A percentile compares a stretch with the other conserved stretches of the same genome.
phyloP scores from a whole-genome alignment of 1,140 invertebrate species.

The Asbolus verrucosus region DNA sequence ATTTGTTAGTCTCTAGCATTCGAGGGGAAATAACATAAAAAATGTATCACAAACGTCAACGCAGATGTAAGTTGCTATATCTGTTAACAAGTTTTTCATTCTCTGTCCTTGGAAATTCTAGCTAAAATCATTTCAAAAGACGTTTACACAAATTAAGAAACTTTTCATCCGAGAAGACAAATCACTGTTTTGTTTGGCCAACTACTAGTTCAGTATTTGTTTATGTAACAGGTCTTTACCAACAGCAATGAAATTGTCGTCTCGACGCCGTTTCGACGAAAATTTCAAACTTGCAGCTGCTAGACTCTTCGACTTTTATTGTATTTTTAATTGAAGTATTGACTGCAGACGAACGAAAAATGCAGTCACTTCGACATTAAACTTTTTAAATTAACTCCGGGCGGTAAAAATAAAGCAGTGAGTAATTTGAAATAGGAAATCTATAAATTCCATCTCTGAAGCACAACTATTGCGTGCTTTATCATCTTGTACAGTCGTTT shows the following conservation, averaged over 20 bases:
- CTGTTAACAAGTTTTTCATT: too few species aligned
- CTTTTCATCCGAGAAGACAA: background rate
- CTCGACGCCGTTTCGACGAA: background rate
- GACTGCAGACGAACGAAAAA: background rate
- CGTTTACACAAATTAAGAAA: constrained; percentile 7
- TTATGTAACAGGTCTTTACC: constrained; percentile 6
- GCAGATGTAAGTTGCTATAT: too few species aligned
- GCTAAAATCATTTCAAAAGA: background rate
- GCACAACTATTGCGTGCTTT: too few species aligned
- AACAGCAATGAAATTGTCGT: background rate
- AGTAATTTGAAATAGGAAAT: too few species aligned
- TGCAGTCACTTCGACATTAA: constrained; percentile 12
- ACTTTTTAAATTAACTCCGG: constrained; percentile 28
- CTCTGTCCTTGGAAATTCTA: too few species aligned
- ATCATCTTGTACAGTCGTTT: too few species aligned
- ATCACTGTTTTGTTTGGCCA: background rate
- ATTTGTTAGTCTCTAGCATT: too few species aligned
- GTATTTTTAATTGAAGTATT: constrained; percentile 29
- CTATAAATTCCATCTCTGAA: too few species aligned
- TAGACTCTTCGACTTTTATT: constrained; percentile 3
- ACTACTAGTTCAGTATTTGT: constrained; percentile 8
- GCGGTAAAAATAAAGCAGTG: background rate
- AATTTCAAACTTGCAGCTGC: constrained; percentile 10
- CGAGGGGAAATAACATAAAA: too few species aligned
- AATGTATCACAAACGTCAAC: constrained; percentile 1